Evolutionary conservation across 2,113 vertebrate genomes (phyloP).

Genomic region (Cyrtonyx montezumae): DNA sequence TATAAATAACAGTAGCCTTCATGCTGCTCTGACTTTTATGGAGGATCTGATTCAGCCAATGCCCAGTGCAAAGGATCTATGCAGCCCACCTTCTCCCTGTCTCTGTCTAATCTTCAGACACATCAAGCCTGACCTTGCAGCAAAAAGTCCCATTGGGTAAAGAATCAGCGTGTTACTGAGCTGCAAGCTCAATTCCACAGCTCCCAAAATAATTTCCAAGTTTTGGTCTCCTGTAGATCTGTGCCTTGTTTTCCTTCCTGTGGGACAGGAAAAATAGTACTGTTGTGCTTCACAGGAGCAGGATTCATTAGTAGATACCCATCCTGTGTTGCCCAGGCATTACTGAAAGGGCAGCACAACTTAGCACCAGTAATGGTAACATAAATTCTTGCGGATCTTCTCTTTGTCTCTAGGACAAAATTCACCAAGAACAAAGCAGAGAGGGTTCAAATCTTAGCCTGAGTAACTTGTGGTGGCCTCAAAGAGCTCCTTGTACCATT

Average conservation of each 20-base stretch:
- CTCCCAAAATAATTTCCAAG: background rate
- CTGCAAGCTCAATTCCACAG: background rate
- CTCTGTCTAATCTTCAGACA: background rate
- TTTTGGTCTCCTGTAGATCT: background rate
- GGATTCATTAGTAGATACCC: background rate
- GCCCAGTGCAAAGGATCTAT: background rate
- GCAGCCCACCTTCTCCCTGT: background rate
- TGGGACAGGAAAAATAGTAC: background rate
- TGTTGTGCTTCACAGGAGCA: background rate
- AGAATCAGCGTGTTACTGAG: background rate
- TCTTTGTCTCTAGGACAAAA: background rate
- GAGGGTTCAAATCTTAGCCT: background rate
- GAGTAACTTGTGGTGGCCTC: background rate
- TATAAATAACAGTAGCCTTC: background rate
- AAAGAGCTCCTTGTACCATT: background rate
- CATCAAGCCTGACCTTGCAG: background rate
- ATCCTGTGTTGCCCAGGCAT: background rate
- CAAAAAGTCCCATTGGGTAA: background rate
- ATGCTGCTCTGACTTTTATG: background rate
- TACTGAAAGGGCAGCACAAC: fast-evolving
- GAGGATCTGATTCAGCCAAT: background rate
- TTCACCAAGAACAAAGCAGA: background rate
- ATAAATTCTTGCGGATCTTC: background rate
- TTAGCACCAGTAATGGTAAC: background rate
- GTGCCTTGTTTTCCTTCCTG: background rate